Percentiles rank a stretch among this genome's conserved stretches.
These are phyloP conservation scores for Bemisia tabaci DNA, from an alignment of 1,140 invertebrate genomes.

Conservation along the genomic window DNA sequence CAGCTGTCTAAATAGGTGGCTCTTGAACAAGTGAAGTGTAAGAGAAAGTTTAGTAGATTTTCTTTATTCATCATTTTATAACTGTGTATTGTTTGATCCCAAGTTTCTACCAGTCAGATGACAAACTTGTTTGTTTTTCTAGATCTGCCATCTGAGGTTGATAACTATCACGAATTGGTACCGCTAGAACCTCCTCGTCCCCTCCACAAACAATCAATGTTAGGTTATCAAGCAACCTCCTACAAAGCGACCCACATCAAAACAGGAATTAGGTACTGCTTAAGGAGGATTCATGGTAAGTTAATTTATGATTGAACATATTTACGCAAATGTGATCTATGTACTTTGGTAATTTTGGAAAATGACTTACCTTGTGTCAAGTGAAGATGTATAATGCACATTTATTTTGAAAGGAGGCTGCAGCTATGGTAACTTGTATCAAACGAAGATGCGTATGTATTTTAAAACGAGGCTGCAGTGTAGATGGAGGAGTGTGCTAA, in stretches of 20 bases:
- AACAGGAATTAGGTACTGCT: constrained; percentile 70
- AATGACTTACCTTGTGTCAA: background rate
- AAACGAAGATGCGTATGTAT: no score
- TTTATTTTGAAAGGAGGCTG: no score
- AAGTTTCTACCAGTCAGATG: no score
- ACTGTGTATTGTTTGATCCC: no score
- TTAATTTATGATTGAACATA: constrained; percentile 3
- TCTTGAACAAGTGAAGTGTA: no score
- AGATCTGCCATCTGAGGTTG: constrained; percentile 73
- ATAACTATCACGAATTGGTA: constrained; percentile 77
- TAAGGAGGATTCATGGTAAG: constrained; percentile 76
- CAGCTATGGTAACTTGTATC: no score
- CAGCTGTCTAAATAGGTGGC: no score
- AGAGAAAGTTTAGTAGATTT: no score
- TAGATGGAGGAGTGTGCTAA: no score
- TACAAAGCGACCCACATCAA: constrained; percentile 85
- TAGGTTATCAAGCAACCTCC: constrained; percentile 69
- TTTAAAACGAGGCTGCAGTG: no score
- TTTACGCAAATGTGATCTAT: background rate
- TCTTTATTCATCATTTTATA: no score
- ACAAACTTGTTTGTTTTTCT: no score
- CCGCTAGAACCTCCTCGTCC: constrained; percentile 55
- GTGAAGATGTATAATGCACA: background rate
- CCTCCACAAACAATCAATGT: constrained; percentile 30
- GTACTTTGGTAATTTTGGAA: constrained; percentile 1